phyloP scores from a whole-genome alignment of 2,888 invertebrate genomes.

The Caenorhabditis panamensis region DNA sequence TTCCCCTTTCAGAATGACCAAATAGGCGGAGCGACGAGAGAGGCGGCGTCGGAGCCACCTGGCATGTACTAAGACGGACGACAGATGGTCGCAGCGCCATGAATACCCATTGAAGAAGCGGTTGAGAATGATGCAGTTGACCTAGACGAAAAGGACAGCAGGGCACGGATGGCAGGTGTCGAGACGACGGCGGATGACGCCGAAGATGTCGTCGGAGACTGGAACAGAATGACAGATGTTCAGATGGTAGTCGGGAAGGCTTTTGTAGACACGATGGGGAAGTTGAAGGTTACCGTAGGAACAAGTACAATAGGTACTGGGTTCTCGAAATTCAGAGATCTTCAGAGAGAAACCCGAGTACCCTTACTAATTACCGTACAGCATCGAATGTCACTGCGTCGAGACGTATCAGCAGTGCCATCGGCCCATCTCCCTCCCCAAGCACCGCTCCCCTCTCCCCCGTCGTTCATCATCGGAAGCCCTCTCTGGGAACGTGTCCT shows the following conservation, averaged over 20 bases:
- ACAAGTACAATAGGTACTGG: neutral
- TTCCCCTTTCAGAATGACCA: neutral
- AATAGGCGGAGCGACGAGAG: slow-evolving; percentile 16
- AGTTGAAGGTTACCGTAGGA: neutral
- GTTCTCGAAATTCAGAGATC: too few relatives aligned
- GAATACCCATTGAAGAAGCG: slow-evolving; percentile 30
- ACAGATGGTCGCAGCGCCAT: slow-evolving; percentile 20
- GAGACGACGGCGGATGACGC: neutral
- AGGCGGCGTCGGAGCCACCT: slow-evolving; percentile 48
- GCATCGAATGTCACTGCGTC: neutral
- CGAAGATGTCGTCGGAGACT: neutral
- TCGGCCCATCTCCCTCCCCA: neutral
- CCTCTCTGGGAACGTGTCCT: slow-evolving; percentile 44
- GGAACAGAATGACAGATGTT: slow-evolving; percentile 36
- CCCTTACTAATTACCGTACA: neutral
- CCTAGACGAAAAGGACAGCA: slow-evolving; percentile 38
- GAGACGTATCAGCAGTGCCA: neutral
- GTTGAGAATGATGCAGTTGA: slow-evolving; percentile 32
- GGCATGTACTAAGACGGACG: slow-evolving; percentile 22
- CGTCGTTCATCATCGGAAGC: slow-evolving; percentile 52
- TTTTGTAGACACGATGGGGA: too few relatives aligned
- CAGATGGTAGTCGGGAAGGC: neutral
- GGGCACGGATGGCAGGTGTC: slow-evolving; percentile 55
- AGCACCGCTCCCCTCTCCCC: neutral
- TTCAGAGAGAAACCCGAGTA: too few relatives aligned